Evolutionary conservation across 1,140 invertebrate species (phyloP), one percentile per base, ranked within the genome.

Genomic region (Drosophila pseudoobscura): DNA sequence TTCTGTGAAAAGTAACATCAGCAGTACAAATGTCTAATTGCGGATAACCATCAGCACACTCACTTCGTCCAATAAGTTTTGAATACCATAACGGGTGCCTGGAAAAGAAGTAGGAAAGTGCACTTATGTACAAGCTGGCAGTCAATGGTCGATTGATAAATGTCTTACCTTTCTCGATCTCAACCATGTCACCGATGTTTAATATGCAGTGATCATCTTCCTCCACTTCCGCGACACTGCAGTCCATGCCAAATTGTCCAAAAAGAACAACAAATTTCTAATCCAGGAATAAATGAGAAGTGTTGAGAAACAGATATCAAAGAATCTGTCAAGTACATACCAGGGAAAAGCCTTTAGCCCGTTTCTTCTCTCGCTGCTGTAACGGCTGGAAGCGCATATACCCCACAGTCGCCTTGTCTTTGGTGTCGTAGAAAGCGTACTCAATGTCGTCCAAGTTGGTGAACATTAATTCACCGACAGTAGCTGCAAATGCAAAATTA

Each of bases 381-480:
- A 26, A 17, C 1, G 85, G 84, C 41, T 80, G 51, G 6, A 89
- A 84, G 20, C 85, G 79, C 47, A 89, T 78, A 50, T 84, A 89
- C 0, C 85, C 85, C 20, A 89, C 15, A 8, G 22, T 41, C 5
- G 65, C 64, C 5, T 35, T 64, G 0, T 80, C 61, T 17, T 66
- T 53, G 0, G 84, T 89, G 4, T 56, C 44, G 17, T 84, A 89
- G 6, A 89, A 89, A 1, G 73, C 74, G 51, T 89, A 89, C 1
- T 89, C 85, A 7, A 89, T 51, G 15, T 71, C 77, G 6, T 80
- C 74, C 15, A 89, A 44, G 2, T 59, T 31, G 4, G 29, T 45
- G 17, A 89, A 89, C 1, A 31, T 29, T 15, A 89, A 51, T 0
- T 78, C 54, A 11, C 53, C 43, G 7, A 50, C 64, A 9, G 47